Evolutionary conservation across 2,888 invertebrate genomes (phyloP).

Genomic region (Onchidella celtica): DNA sequence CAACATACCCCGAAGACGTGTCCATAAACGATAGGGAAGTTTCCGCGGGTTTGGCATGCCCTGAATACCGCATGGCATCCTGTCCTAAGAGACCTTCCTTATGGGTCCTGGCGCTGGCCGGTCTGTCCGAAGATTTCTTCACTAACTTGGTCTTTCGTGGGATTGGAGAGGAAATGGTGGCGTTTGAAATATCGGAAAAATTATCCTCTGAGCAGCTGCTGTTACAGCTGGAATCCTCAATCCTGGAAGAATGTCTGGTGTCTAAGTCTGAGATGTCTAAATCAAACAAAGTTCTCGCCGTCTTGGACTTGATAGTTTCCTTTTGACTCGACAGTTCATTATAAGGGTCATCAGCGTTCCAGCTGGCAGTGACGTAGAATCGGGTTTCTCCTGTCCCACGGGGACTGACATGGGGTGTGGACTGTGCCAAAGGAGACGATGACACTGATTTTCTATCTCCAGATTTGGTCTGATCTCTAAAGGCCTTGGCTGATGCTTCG

Average conservation of each 20-base stretch:
- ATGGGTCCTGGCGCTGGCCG: neutral
- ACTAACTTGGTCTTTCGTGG: constrained; percentile 19
- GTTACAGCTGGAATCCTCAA: constrained; percentile 28
- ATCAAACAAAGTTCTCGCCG: constrained; percentile 6
- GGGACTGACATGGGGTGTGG: constrained; percentile 44
- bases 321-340: neutral
- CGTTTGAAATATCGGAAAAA: constrained; percentile 35
- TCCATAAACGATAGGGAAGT: neutral
- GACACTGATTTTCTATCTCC: constrained; percentile 1
- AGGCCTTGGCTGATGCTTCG: neutral
- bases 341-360: constrained; percentile 35
- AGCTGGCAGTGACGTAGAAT: constrained; percentile 14
- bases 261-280: neutral
- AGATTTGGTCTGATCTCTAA: neutral
- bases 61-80: neutral
- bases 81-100: neutral
- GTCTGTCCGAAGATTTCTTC: constrained; percentile 20
- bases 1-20: neutral
- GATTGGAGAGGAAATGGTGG: neutral
- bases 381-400: constrained; percentile 14
- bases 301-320: neutral
- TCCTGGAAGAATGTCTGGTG: neutral
- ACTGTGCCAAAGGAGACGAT: constrained; percentile 43
- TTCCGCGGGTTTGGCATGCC: neutral
- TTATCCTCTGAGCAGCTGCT: constrained; percentile 42